Evolutionary conservation across 2,888 invertebrate species (phyloP), one percentile per base, ranked within the genome.

Genomic region (Synanthedon myopaeformis): DNA sequence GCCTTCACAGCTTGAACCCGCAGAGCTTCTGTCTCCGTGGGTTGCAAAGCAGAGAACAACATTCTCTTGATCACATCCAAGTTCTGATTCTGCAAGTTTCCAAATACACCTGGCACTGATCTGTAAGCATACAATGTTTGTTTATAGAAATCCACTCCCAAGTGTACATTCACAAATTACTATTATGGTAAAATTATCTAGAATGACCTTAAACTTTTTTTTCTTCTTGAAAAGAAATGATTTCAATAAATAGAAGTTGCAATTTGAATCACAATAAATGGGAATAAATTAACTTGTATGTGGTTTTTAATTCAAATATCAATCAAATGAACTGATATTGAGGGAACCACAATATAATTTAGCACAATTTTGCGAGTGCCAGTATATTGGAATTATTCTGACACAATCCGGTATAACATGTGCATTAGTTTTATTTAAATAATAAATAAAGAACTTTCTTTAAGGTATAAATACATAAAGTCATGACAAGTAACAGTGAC

Each of bases 71-170:
- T 98, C 42, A 97, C 90, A 66, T 95, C 94, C 61, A 99, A 79
- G 79, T 98, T 97, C 72, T 96, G 94, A 59, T 91, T 90, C 76
- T 99, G 97, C 72, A 96, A 95, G 76, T 96, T 96, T 45, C 99
- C 99, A 89, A 99, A 99, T 53, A 99, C 94, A 42, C 97, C 96
- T 23, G 99, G 99, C 42, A 98, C 97, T 65, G 96, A 92, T 61
- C 95, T 95, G 78, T 59, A 76, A 59, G 42, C 41, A 58, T 35
- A 35, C 8, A 6, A 35, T 35, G 10, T 35, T 35, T 35, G 0
- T 35, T 35, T 35, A 28, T 28, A 28, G 8, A 28, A 8, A 28
- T 28, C 8, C 8, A 23, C 4, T 23, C 19, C 19, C 23, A 23
- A 23, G 23, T 23, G 23, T 23, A 23, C 5, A 1, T 23, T 23